phyloP scores from a whole-genome alignment of 2,888 invertebrate species.

The Cantharis flavilabris region DNA sequence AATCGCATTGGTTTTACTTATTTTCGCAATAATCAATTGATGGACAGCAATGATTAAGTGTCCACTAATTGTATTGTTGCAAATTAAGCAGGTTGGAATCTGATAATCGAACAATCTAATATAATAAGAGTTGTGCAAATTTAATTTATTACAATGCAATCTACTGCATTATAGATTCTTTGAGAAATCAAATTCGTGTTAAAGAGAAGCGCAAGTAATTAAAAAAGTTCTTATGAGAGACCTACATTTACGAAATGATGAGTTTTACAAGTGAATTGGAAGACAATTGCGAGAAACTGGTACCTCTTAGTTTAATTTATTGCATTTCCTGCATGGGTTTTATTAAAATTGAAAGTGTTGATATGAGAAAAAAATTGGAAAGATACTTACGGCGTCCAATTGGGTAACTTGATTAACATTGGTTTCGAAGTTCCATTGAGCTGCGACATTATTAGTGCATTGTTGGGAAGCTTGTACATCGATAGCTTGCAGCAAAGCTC shows the following conservation, averaged over 20 bases:
- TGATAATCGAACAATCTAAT: not conserved
- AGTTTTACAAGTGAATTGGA: not conserved
- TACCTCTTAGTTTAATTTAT: not conserved
- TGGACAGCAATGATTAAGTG: too few species aligned
- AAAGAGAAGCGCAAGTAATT: not conserved
- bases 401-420: conserved; percentile 84
- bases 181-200: not conserved
- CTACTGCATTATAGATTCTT: not conserved
- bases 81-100: not conserved
- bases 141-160: not conserved
- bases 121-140: not conserved
- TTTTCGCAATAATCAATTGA: not conserved
- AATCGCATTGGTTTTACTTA: conserved; percentile 76
- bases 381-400: conserved; percentile 76
- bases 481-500: conserved; percentile 68
- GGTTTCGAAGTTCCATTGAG: conserved; percentile 89
- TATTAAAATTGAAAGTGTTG: conserved; percentile 1
- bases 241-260: conserved; percentile 14
- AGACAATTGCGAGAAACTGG: conserved; percentile 13
- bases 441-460: conserved; percentile 84
- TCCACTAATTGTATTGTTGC: too few species aligned
- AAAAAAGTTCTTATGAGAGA: conserved; percentile 9
- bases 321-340: conserved; percentile 6
- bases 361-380: conserved; percentile 5
- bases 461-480: conserved; percentile 79